Conservation (phyloP, 2,888 invertebrate species). For the Acronicta alni region DNA sequence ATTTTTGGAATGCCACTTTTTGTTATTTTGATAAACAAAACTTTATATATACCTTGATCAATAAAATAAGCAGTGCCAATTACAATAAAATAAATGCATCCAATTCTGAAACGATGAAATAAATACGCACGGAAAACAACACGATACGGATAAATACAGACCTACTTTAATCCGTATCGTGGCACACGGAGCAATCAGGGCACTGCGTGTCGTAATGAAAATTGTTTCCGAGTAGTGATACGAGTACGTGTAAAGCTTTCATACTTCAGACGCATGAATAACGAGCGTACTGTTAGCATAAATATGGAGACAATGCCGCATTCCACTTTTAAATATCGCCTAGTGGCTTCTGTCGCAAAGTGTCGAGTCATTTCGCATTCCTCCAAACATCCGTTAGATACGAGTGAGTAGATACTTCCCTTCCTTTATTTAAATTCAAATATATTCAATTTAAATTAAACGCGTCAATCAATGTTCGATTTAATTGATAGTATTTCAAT, state of each 20-base stretch:
- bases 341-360: constrained; percentile 58
- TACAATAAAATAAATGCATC: not conserved
- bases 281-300: constrained; percentile 62
- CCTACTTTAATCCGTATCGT: too few species aligned
- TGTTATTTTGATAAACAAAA: too few species aligned
- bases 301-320: constrained; percentile 71
- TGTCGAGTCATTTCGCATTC: constrained; percentile 70
- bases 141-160: constrained; percentile 11
- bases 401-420: constrained; percentile 51
- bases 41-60: too few species aligned
- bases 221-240: constrained; percentile 47
- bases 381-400: constrained; percentile 56
- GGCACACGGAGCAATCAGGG: constrained; percentile 30
- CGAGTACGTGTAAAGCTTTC: constrained; percentile 50
- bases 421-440: constrained; percentile 53
- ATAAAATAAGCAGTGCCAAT: too few species aligned
- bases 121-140: constrained; percentile 10
- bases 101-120: constrained; percentile 14
- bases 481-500: constrained; percentile 49
- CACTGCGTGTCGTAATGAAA: constrained; percentile 39
- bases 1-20: too few species aligned
- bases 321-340: constrained; percentile 43
- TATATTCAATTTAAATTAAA: constrained; percentile 58
- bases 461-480: constrained; percentile 44
- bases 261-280: constrained; percentile 52